phyloP scores from a whole-genome alignment of 1,140 invertebrate species.

The Nixonia krombeini region DNA sequence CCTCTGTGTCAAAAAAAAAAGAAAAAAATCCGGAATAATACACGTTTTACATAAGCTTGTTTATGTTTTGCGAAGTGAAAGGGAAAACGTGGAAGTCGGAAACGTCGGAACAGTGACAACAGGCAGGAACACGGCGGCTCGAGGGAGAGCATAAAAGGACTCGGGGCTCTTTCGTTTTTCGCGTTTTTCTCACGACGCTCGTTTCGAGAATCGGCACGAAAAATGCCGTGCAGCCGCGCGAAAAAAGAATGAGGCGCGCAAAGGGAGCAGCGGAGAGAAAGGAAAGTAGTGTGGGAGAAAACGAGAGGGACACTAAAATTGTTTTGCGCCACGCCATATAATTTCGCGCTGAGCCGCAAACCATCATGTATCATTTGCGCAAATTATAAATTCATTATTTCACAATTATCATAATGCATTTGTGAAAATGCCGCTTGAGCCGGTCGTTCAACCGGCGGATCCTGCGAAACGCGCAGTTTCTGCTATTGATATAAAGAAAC shows the following conservation, averaged over 20 bases:
- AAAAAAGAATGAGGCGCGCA: conserved; percentile 7
- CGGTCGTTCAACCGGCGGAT: neutral
- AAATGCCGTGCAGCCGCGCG: conserved; percentile 22
- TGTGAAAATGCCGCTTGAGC: conserved; percentile 52
- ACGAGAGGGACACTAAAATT: conserved; percentile 59
- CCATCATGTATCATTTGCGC: conserved; percentile 66
- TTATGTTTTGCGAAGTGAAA: too few relatives aligned
- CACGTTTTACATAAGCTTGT: too few relatives aligned
- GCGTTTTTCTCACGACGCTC: conserved; percentile 60
- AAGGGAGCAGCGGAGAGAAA: conserved; percentile 22
- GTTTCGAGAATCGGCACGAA: conserved; percentile 56
- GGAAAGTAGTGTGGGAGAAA: conserved; percentile 37
- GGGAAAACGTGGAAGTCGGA: too few relatives aligned
- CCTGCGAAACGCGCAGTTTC: neutral
- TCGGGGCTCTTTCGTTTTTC: conserved; percentile 38
- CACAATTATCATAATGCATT: conserved; percentile 68
- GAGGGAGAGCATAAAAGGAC: too few relatives aligned
- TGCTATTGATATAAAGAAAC: conserved; percentile 4
- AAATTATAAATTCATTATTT: conserved; percentile 71
- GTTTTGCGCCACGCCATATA: conserved; percentile 62
- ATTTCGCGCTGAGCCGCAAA: conserved; percentile 57
- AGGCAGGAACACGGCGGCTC: too few relatives aligned
- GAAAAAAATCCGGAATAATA: too few relatives aligned
- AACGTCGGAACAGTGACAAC: too few relatives aligned
- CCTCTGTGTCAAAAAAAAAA: too few relatives aligned